These are phyloP conservation scores for Euzetes globulus DNA, from an alignment of 2,888 invertebrate species.

Conservation along the genomic window DNA sequence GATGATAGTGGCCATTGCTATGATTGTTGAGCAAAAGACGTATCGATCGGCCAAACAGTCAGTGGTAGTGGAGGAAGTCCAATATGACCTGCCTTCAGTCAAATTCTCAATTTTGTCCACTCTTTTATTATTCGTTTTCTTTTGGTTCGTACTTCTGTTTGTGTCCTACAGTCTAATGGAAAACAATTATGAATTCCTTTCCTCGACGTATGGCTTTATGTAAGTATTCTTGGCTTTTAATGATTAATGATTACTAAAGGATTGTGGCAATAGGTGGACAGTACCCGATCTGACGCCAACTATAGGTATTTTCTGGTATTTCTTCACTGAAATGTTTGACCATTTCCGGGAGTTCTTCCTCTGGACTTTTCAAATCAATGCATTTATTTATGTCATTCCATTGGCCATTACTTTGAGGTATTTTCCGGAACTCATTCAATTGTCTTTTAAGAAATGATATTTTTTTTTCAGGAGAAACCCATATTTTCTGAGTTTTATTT, in stretches of 20 bases:
- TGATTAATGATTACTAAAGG: neutral
- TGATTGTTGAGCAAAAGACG: constrained; percentile 55
- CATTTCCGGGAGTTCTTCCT: constrained; percentile 93
- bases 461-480: constrained; percentile 56
- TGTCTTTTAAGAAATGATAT: neutral
- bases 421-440: constrained; percentile 45
- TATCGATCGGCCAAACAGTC: constrained; percentile 41
- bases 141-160: constrained; percentile 55
- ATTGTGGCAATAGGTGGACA: constrained; percentile 59
- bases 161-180: constrained; percentile 60
- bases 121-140: constrained; percentile 51
- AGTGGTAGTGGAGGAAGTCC: neutral
- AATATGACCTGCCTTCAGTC: neutral
- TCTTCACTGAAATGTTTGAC: constrained; percentile 99
- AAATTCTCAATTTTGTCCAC: neutral
- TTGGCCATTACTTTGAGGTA: constrained; percentile 54
- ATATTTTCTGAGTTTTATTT: constrained; percentile 66
- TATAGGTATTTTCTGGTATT: constrained; percentile 98
- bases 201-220: constrained; percentile 74
- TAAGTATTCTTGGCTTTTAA: constrained; percentile 51
- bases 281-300: constrained; percentile 94
- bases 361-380: constrained; percentile 93
- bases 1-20: constrained; percentile 69
- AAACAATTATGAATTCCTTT: constrained; percentile 50
- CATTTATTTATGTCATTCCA: constrained; percentile 81